Evolutionary conservation across 2,888 invertebrate species (phyloP), one percentile per base, ranked within the genome.

Genomic region (Agonopterix arenella): DNA sequence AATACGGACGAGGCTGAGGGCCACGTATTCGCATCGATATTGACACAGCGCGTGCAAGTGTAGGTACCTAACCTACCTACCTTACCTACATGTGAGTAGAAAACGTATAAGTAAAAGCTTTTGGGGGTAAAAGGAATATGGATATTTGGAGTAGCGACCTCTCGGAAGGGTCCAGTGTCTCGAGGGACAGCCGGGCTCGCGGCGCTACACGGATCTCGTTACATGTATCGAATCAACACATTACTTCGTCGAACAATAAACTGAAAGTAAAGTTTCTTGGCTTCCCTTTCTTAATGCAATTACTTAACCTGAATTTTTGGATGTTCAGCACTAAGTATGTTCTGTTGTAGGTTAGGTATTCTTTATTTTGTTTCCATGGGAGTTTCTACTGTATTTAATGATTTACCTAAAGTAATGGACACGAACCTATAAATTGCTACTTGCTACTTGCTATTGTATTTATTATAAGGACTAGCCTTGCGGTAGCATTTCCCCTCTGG

Each of bases 61-160:
- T 36, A 36, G 1, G 11, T 46, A 46, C 11, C 38, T 46, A n/a
- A n/a, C n/a, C n/a, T n/a, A n/a, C n/a, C n/a, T n/a, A n/a, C n/a
- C n/a, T n/a, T 38, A 45, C 10, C 40, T 46, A 46, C 46, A 40
- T 40, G 11, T 38, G 47, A 46, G 41, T 60, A 57, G 55, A 62
- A 64, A 65, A 66, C 61, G 61, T 72, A 64, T 46, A 50, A 36
- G 28, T 66, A 70, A 72, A 72, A 73, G 71, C 61, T 64, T 69
- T 62, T 55, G 59, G 57, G 56, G 64, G 66, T 56, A 73, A 74
- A 73, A 72, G 62, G 64, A 62, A 58, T 66, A 70, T 64, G 66
- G 63, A 68, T 70, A 68, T 73, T 73, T 65, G 56, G 54, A 56
- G 63, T 57, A 48, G 59, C 53, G 67, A 66, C 63, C 64, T 62